Base-by-base conservation (phyloP, 2,797 vertebrate species). In the Sardinella longiceps region DNA sequence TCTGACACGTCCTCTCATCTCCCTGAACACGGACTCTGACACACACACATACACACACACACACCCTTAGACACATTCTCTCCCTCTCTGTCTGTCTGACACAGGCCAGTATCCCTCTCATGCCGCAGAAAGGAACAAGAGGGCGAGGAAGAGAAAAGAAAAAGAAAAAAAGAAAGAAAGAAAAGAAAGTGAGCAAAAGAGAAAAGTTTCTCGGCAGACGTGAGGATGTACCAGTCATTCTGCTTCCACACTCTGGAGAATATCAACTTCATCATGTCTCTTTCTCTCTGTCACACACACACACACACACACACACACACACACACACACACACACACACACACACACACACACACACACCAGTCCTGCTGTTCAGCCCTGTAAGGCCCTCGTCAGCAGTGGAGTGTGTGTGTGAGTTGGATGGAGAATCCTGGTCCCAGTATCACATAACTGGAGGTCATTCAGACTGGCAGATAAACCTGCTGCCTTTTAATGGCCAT, bases 401-500 rank as follows among this genome's bases (percentile, higher is more conserved):
- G 10, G 23, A 63, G 58, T 66, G 1, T 14, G 25, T 12, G 60
- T 66, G 2, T 1, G 60, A 28, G 60, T 25, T 2, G 25, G 60
- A 23, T 85, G 82, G 46, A 9, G 46, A 48, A 48, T 48, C 46
- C 46, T 48, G 46, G 46, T 5, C 46, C 46, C 84, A 87, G 84
- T 95, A 94, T 93, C 91, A 86, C 88, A 89, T 92, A 90, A 91
- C 90, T 90, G 91, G 91, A 91, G 93, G 93, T 93, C 91, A 91
- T 92, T 90, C 93, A 82, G 92, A 91, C 90, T 91, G 90, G 84
- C 90, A 95, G 94, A 96, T 95, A 95, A 95, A 95, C 94, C 93
- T 93, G 93, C 93, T 94, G 94, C 93, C 95, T 95, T 95, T 95
- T 94, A 93, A 95, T 93, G 93, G 92, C 92, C 91, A 94, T 92